Percentiles rank a stretch among this genome's conserved stretches.
Conservation (phyloP, 2,888 invertebrate genomes). For the Ferdinandea cuprea region DNA sequence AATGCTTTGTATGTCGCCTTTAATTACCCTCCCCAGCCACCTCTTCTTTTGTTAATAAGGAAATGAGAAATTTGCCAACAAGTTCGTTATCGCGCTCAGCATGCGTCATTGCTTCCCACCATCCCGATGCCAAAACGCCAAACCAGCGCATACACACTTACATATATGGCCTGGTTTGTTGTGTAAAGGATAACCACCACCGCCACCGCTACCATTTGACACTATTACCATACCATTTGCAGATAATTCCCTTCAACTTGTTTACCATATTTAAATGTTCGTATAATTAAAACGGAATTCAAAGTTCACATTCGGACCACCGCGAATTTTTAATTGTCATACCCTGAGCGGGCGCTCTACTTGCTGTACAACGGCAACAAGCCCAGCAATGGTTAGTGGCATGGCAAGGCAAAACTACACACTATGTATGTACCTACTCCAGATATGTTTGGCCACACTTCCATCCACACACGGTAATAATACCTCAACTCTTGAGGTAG, state of each 20-base stretch:
- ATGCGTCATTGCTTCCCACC: conserved; percentile 51
- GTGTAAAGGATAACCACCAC: conserved; percentile 46
- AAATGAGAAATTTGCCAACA: conserved; percentile 10
- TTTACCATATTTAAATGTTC: conserved; percentile 67
- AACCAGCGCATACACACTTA: conserved; percentile 20
- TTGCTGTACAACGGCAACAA: conserved; percentile 3
- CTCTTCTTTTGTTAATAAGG: not conserved
- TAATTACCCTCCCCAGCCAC: not conserved
- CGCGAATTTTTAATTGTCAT: conserved; percentile 40
- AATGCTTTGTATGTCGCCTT: not conserved
- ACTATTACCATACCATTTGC: conserved; percentile 57
- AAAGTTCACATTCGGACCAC: conserved; percentile 69
- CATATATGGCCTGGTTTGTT: not conserved
- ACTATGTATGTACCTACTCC: conserved; percentile 40
- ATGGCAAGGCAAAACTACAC: too few relatives aligned
- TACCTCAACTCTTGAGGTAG: conserved; percentile 11
- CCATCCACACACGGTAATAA: conserved; percentile 6
- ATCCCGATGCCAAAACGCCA: not conserved
- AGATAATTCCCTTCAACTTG: conserved; percentile 68
- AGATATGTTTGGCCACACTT: conserved; percentile 47
- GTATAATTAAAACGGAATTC: conserved; percentile 70
- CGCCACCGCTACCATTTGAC: conserved; percentile 41
- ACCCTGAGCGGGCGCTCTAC: conserved; percentile 14
- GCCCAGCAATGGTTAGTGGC: not conserved
- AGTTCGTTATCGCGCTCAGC: conserved; percentile 48